Percentiles rank a stretch among this genome's conserved stretches.
phyloP scores from a whole-genome alignment of 2,888 invertebrate species.

The Protophormia terraenovae region DNA sequence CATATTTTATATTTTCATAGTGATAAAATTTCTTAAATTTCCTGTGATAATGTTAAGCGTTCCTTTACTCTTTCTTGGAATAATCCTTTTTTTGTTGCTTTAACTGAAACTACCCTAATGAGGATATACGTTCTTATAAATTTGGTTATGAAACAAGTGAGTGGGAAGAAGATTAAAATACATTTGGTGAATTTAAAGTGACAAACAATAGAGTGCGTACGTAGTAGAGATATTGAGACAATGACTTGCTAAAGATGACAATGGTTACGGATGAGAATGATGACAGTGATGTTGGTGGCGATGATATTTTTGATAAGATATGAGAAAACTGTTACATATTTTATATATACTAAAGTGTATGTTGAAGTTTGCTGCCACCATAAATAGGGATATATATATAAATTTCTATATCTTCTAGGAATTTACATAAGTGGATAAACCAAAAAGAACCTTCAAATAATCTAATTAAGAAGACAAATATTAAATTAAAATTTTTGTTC shows the following conservation, averaged over 20 bases:
- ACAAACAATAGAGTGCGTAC: conserved; percentile 19
- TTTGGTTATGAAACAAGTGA: conserved; percentile 29
- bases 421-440: not conserved
- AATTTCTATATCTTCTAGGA: not conserved
- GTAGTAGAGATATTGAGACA: not conserved
- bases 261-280: not conserved
- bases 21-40: no score
- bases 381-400: not conserved
- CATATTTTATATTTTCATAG: no score
- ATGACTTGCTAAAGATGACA: not conserved
- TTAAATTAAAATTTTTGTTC: no score
- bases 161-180: conserved; percentile 38
- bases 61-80: no score
- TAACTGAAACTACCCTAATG: not conserved
- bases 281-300: not conserved
- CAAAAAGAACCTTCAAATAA: not conserved
- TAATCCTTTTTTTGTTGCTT: no score
- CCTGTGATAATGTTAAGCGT: no score
- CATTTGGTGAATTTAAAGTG: conserved; percentile 31
- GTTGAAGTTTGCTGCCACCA: not conserved
- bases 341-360: not conserved
- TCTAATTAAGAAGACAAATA: no score
- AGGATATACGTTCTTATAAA: not conserved
- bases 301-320: conserved; percentile 19
- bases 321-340: not conserved